Evolutionary conservation across 2,888 invertebrate species (phyloP).

Genomic region (Drosophila anomelani): DNA sequence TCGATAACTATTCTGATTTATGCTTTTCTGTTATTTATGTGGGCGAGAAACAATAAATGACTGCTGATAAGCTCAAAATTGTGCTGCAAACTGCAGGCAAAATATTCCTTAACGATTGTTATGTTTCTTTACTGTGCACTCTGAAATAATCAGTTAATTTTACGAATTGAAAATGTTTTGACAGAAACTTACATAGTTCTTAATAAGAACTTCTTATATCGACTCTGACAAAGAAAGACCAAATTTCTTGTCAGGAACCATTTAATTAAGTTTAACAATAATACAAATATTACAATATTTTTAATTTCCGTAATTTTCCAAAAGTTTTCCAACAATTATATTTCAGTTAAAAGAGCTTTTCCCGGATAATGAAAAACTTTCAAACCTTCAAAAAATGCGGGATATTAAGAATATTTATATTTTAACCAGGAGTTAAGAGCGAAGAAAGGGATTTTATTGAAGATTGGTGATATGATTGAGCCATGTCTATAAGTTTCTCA

Average conservation of each 20-base stretch:
- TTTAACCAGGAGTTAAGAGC: not conserved
- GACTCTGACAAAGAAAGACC: too few species aligned
- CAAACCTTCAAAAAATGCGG: not conserved
- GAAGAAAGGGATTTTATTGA: not conserved
- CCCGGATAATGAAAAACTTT: not conserved
- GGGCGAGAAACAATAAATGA: not conserved
- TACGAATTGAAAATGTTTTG: not conserved
- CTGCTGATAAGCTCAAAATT: not conserved
- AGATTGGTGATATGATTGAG: not conserved
- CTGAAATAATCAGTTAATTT: not conserved
- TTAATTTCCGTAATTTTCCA: too few species aligned
- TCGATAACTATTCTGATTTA: not conserved
- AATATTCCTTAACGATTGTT: too few species aligned
- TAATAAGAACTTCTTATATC: too few species aligned
- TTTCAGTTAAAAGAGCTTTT: too few species aligned
- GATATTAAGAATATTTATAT: not conserved
- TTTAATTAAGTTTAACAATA: too few species aligned
- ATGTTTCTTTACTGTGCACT: too few species aligned
- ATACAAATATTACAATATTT: too few species aligned
- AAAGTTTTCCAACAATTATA: too few species aligned
- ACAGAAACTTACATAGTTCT: not conserved
- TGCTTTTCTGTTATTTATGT: not conserved
- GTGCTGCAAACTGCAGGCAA: too few species aligned
- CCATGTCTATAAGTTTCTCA: not conserved
- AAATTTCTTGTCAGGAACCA: not conserved